A percentile compares a stretch with the other conserved stretches of the same genome.
Evolutionary conservation across 2,888 invertebrate species (phyloP).

Genomic region (Lamellibrachia satsuma): DNA sequence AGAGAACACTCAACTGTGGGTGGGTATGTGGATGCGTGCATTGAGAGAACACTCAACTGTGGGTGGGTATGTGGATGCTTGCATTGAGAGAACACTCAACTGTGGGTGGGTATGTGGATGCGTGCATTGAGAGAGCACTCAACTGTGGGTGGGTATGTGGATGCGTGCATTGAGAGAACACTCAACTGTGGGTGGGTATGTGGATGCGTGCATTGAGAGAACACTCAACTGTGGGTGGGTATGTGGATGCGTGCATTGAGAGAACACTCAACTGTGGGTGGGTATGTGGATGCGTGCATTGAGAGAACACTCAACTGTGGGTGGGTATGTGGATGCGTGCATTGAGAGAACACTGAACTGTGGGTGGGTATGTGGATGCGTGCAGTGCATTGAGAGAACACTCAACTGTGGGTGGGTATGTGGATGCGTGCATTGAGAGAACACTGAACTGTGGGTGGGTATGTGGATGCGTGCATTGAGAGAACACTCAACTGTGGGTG

Average conservation of each 20-base stretch:
- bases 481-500: not conserved
- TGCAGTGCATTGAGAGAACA: not conserved
- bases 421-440: not conserved
- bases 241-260: not conserved
- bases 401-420: too few relatives aligned
- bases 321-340: not conserved
- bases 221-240: not conserved
- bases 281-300: not conserved
- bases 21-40: not conserved
- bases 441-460: not conserved
- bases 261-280: not conserved
- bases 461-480: not conserved
- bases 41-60: not conserved
- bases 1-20: too few relatives aligned
- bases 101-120: too few relatives aligned
- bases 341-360: not conserved
- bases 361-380: not conserved
- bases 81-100: not conserved
- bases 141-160: too few relatives aligned
- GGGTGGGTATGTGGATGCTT: not conserved
- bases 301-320: not conserved
- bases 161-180: not conserved
- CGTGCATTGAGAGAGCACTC: too few relatives aligned
- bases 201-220: not conserved
- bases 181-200: not conserved